These are phyloP conservation scores for Bembecia ichneumoniformis DNA, from an alignment of 2,888 invertebrate species.

Conservation along the genomic window DNA sequence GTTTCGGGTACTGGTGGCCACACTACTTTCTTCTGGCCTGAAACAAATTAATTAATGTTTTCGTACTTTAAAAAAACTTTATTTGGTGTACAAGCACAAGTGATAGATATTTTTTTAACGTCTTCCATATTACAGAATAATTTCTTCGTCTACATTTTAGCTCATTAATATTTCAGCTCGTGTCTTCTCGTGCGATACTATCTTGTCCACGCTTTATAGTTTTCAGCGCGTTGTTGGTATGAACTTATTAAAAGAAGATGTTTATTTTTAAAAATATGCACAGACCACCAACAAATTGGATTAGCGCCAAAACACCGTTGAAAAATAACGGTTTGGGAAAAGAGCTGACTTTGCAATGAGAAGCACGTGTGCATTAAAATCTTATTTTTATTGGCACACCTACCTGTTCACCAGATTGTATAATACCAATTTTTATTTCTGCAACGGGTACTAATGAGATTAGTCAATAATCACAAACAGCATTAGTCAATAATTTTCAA, in stretches of 20 bases:
- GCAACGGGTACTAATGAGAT: no score
- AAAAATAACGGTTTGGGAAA: conserved; percentile 33
- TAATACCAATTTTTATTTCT: no score
- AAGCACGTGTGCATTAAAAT: not conserved
- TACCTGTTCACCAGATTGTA: no score
- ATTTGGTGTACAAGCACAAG: no score
- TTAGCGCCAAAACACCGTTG: conserved; percentile 36
- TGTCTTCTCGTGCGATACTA: conserved; percentile 11
- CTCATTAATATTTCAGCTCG: not conserved
- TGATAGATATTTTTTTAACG: no score
- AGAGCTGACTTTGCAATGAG: not conserved
- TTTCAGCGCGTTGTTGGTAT: conserved; percentile 32
- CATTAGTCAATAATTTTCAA: no score
- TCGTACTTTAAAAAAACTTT: not conserved
- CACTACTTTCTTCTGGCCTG: conserved; percentile 88
- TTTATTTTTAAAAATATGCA: conserved; percentile 55
- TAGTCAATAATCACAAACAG: no score
- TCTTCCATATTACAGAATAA: no score
- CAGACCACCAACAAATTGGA: conserved; percentile 46
- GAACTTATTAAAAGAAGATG: conserved; percentile 44
- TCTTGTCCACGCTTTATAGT: conserved; percentile 31
- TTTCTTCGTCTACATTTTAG: no score
- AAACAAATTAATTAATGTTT: conserved; percentile 32
- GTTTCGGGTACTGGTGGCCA: conserved; percentile 87
- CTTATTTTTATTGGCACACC: not conserved